These are phyloP conservation scores for Oikopleura albicans DNA, from an alignment of 23 tunicate genomes.

Conservation along the genomic window DNA sequence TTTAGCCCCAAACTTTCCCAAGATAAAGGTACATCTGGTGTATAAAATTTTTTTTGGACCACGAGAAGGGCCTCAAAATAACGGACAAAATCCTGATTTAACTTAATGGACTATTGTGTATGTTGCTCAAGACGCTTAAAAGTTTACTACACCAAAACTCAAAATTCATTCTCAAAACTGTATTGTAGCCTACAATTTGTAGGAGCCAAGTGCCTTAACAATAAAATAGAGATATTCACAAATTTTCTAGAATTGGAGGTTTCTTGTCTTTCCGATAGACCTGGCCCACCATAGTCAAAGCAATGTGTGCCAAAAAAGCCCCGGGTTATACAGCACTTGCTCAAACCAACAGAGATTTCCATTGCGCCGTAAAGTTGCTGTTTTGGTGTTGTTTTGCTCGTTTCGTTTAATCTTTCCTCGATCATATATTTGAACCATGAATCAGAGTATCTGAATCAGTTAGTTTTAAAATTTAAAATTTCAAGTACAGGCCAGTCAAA, in stretches of 20 bases:
- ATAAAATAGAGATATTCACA: not conserved
- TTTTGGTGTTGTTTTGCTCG: not conserved
- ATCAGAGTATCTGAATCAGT: not conserved
- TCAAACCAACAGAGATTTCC: not conserved
- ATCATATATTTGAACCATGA: not conserved
- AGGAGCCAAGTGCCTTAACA: not conserved
- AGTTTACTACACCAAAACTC: too few relatives aligned
- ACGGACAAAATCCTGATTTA: too few relatives aligned
- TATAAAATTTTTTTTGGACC: too few relatives aligned
- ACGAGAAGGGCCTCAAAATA: too few relatives aligned
- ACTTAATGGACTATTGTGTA: too few relatives aligned
- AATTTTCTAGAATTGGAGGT: not conserved
- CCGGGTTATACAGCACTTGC: not conserved
- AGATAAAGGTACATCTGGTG: too few relatives aligned
- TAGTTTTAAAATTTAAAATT: too few relatives aligned
- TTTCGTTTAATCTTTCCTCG: not conserved
- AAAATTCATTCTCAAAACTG: too few relatives aligned
- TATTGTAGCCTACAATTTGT: too few relatives aligned
- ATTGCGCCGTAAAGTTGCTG: not conserved
- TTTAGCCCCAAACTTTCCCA: too few relatives aligned
- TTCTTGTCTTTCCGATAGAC: not conserved
- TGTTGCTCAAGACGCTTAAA: too few relatives aligned
- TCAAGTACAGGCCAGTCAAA: too few relatives aligned
- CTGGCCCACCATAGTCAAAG: not conserved
- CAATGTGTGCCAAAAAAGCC: not conserved